These are phyloP conservation scores for Rutilus rutilus DNA, from an alignment of 2,113 vertebrate species.

Conservation along the genomic window DNA sequence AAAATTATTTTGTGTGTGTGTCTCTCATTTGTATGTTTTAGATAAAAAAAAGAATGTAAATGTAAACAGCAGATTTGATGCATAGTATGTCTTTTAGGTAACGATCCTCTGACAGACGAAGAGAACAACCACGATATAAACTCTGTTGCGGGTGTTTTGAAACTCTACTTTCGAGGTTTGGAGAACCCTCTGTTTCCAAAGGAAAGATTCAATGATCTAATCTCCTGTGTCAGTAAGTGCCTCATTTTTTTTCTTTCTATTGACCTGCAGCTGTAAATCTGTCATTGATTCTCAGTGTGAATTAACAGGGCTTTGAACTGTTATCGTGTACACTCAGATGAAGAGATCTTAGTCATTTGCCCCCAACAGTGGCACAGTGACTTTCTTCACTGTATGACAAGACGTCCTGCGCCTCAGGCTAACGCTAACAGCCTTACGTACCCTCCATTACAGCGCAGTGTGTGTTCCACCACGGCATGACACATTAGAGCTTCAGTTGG, in stretches of 20 bases:
- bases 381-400: slow-evolving; percentile 26
- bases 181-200: slow-evolving; percentile 98
- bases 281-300: slow-evolving; percentile 38
- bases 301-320: slow-evolving; percentile 36
- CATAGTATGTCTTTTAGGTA: slow-evolving; percentile 79
- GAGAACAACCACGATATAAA: slow-evolving; percentile 98
- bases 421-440: slow-evolving; percentile 4
- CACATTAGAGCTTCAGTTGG: slow-evolving; percentile 19
- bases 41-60: too few relatives aligned
- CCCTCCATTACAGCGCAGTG: slow-evolving; percentile 29
- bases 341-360: slow-evolving; percentile 30
- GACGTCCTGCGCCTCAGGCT: slow-evolving; percentile 31
- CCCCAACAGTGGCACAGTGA: slow-evolving; percentile 32
- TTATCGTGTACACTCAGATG: slow-evolving; percentile 23
- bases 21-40: too few relatives aligned
- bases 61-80: not conserved
- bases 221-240: slow-evolving; percentile 95
- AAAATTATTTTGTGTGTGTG: too few relatives aligned
- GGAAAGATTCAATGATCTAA: slow-evolving; percentile 97
- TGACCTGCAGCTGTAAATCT: slow-evolving; percentile 18
- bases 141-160: slow-evolving; percentile 96
- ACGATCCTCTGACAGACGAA: slow-evolving; percentile 94
- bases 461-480: slow-evolving; percentile 40
- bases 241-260: slow-evolving; percentile 17
- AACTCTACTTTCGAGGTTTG: slow-evolving; percentile 96